phyloP scores from a whole-genome alignment of 2,888 invertebrate genomes.

The Microplitis manilae region DNA sequence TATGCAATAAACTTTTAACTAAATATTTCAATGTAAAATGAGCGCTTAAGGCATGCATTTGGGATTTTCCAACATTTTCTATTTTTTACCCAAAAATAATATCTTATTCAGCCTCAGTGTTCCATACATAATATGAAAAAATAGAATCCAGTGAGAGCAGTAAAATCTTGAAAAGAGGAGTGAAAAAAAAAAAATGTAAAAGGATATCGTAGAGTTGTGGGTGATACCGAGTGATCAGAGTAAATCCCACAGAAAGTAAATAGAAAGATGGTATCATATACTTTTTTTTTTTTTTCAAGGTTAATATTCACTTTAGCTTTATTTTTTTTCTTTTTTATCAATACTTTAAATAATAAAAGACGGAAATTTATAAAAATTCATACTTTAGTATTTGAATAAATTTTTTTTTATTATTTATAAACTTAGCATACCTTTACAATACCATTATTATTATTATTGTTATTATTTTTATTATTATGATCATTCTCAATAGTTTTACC shows the following conservation, averaged over 20 bases:
- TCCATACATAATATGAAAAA: not conserved
- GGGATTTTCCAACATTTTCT: too few relatives aligned
- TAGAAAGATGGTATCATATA: conserved; percentile 1
- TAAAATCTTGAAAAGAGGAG: not conserved
- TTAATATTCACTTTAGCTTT: conserved; percentile 14
- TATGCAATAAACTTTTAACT: too few relatives aligned
- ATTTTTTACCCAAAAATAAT: too few relatives aligned
- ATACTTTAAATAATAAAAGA: not conserved
- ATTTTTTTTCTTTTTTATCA: not conserved
- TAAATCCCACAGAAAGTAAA: conserved; percentile 17
- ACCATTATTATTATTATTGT: too few relatives aligned
- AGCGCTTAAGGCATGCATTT: too few relatives aligned
- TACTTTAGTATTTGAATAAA: not conserved
- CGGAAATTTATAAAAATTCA: not conserved
- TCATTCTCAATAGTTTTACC: too few relatives aligned
- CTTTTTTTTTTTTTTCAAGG: not conserved
- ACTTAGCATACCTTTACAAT: too few relatives aligned
- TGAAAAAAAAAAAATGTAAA: not conserved
- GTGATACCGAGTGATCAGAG: not conserved
- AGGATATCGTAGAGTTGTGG: not conserved
- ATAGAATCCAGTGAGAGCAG: not conserved
- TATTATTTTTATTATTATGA: too few relatives aligned
- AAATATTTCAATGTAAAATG: too few relatives aligned
- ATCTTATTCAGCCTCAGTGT: not conserved
- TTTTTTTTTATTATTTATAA: not conserved